Evolutionary conservation across 2,888 invertebrate species (phyloP).

Genomic region (Pharmacophagus antenor): DNA sequence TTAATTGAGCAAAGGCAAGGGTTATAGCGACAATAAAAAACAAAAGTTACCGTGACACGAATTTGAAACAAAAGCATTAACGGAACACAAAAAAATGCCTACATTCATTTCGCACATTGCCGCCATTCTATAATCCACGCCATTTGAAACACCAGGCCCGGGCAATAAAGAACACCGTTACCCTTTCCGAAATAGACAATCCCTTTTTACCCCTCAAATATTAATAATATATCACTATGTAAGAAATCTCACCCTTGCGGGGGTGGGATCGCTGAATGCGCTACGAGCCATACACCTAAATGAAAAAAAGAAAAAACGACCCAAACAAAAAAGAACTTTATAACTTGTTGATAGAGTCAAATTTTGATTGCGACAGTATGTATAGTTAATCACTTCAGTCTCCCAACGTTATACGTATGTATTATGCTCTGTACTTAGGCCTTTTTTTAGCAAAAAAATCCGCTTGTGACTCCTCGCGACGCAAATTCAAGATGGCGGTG

Average conservation of each 20-base stretch:
- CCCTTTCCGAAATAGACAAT: constrained; percentile 59
- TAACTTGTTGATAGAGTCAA: constrained; percentile 37
- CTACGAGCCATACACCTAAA: constrained; percentile 62
- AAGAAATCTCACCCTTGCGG: constrained; percentile 72
- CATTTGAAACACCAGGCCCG: constrained; percentile 44
- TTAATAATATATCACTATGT: constrained; percentile 76
- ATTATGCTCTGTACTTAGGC: constrained; percentile 70
- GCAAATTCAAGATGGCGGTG: constrained; percentile 72
- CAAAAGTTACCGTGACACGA: neutral
- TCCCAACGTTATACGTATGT: constrained; percentile 66
- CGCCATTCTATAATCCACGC: constrained; percentile 41
- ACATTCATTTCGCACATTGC: constrained; percentile 32
- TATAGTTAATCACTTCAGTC: constrained; percentile 66
- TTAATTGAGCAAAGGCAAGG: neutral
- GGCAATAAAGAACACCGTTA: constrained; percentile 57
- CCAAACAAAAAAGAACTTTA: constrained; percentile 43
- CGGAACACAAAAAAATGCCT: constrained; percentile 23
- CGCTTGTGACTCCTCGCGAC: constrained; percentile 70
- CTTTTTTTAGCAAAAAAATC: constrained; percentile 65
- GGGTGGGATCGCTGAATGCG: constrained; percentile 68
- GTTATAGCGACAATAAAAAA: neutral
- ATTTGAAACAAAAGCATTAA: constrained; percentile 27
- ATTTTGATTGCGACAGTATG: constrained; percentile 36
- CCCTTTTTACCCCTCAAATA: constrained; percentile 60
- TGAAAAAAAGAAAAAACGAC: constrained; percentile 48